These are phyloP conservation scores for Plectus sambesii DNA, from an alignment of 1,140 invertebrate species.

Conservation along the genomic window DNA sequence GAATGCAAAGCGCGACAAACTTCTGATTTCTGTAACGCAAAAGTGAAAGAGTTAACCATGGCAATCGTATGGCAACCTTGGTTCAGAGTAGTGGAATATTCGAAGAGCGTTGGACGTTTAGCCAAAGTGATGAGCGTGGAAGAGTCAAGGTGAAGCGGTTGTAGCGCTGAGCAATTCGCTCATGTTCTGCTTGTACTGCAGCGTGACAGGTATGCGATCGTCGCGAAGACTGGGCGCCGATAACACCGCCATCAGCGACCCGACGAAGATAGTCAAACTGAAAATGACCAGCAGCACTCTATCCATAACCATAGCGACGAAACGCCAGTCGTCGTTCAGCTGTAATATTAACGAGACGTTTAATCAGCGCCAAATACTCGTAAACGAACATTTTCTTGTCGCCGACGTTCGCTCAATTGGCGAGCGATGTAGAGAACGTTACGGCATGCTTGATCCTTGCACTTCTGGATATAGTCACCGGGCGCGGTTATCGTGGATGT, in stretches of 20 bases:
- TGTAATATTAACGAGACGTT: constrained; percentile 48
- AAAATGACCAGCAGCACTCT: constrained; percentile 90
- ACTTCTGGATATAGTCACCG: too few species aligned
- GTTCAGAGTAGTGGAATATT: too few species aligned
- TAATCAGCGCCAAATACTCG: background rate
- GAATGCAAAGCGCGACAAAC: too few species aligned
- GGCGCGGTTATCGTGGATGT: too few species aligned
- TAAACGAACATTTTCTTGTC: constrained; percentile 14
- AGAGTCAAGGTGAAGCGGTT: too few species aligned
- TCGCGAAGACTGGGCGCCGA: constrained; percentile 60
- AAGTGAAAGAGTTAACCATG: too few species aligned
- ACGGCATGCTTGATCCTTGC: constrained; percentile 18
- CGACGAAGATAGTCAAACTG: constrained; percentile 81
- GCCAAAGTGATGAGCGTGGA: too few species aligned
- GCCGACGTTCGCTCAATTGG: constrained; percentile 15
- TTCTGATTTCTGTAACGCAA: too few species aligned
- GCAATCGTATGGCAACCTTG: too few species aligned
- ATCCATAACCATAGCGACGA: constrained; percentile 97
- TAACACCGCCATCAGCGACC: constrained; percentile 82
- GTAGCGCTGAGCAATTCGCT: too few species aligned
- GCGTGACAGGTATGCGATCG: constrained; percentile 21
- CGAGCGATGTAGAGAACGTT: constrained; percentile 37
- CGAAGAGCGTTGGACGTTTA: too few species aligned
- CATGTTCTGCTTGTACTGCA: too few species aligned
- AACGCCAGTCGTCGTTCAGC: constrained; percentile 98